Conservation (phyloP, 2,888 invertebrate species). For the Didymodactylos carnosus region DNA sequence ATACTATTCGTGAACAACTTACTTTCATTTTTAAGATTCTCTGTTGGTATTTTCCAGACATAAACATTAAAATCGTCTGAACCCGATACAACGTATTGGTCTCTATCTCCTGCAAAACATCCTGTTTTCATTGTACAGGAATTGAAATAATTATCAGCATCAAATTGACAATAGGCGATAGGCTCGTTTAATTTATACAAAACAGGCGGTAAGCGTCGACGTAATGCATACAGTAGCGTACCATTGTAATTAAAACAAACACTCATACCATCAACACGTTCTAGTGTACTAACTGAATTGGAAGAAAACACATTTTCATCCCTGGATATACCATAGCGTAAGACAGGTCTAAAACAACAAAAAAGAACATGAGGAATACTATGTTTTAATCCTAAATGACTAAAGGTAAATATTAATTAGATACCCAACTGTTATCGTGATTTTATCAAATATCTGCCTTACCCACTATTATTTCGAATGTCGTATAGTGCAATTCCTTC, state of each 20-base stretch:
- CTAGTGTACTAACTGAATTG: too few species aligned
- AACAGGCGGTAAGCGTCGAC: conserved; percentile 47
- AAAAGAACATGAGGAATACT: too few species aligned
- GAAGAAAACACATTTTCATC: neutral
- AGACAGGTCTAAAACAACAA: neutral
- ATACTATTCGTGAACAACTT: too few species aligned
- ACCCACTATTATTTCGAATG: conserved; percentile 59
- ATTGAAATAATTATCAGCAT: conserved; percentile 74
- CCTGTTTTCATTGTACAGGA: conserved; percentile 93
- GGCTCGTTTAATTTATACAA: conserved; percentile 49
- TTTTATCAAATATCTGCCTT: too few species aligned
- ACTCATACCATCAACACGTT: neutral
- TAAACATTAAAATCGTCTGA: conserved; percentile 87
- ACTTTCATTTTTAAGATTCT: conserved; percentile 33
- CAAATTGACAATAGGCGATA: conserved; percentile 60
- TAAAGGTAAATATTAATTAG: too few species aligned
- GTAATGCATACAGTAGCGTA: neutral
- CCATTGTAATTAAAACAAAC: neutral
- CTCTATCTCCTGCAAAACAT: conserved; percentile 68
- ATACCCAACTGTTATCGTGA: too few species aligned
- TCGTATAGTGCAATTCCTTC: conserved; percentile 78
- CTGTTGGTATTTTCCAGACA: conserved; percentile 67
- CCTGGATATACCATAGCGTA: neutral
- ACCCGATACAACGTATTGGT: conserved; percentile 67
- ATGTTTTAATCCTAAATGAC: too few species aligned